Percentiles rank a stretch among this genome's conserved stretches.
phyloP scores from a whole-genome alignment of 2,113 vertebrate species.

The Peucedramus taeniatus region DNA sequence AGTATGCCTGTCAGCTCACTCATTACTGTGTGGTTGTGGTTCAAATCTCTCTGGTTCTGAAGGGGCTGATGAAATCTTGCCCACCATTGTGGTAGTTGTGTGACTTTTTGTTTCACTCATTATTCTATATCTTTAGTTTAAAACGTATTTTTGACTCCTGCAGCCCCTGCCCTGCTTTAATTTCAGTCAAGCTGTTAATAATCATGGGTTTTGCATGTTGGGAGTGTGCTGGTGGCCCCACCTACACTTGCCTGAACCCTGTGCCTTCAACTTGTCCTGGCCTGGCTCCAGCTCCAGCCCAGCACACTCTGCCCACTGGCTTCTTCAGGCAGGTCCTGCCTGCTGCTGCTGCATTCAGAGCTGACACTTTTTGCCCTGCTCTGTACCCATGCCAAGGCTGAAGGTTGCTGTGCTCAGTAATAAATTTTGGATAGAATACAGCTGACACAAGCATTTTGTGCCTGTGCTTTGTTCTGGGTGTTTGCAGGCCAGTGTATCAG shows the following conservation, averaged over 20 bases:
- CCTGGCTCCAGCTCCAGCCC: neutral
- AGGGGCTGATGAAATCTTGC: neutral
- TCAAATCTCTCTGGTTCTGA: neutral
- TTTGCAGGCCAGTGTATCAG: neutral
- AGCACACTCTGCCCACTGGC: neutral
- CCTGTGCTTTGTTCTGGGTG: neutral
- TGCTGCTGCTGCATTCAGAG: accelerated
- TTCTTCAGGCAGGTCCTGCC: neutral
- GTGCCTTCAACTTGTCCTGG: neutral
- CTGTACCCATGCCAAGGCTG: neutral
- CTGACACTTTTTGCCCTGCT: neutral
- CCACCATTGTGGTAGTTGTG: too few species aligned
- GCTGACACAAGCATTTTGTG: neutral
- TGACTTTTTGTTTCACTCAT: neutral
- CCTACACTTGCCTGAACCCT: neutral
- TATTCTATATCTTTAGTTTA: neutral
- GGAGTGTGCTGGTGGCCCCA: neutral
- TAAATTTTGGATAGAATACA: constrained; percentile 14
- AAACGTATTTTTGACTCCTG: neutral
- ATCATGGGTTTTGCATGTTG: neutral
- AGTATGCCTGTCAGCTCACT: accelerated
- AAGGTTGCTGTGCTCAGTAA: constrained; percentile 28
- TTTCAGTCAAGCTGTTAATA: neutral
- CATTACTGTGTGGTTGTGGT: neutral
- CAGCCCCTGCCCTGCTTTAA: neutral